Evolutionary conservation across 2,888 invertebrate genomes (phyloP), one percentile per base, ranked within the genome.

Genomic region (Crioceris asparagi): DNA sequence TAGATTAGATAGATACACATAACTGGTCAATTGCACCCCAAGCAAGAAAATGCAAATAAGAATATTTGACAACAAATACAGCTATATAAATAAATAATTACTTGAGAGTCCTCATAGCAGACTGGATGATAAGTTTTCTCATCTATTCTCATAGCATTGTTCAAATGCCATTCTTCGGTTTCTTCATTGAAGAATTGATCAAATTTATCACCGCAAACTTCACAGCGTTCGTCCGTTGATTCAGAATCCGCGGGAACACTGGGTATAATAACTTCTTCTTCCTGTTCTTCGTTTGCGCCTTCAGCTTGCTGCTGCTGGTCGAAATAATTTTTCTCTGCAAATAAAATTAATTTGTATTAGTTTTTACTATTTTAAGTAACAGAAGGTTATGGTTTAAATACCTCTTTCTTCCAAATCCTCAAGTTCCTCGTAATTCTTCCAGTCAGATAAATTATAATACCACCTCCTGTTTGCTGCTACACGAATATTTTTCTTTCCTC

Each of bases 151-250:
- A 86, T 70, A 0, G 94, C 90, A 59, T 88, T 83, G 44, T 82
- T 68, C 17, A 97, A 70, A 59, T 93, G 90, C 98, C 98, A 99
- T 60, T 92, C 94, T 62, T 99, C 98, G 48, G 82, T 79, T 54
- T 98, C 97, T 65, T 97, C 92, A 61, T 94, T 86, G 69, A 87
- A 98, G 69, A 90, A 94, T 63, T 90, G 86, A 49, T 92, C 86
- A 67, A 98, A 96, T 46, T 74, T 72, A 67, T 98, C 97, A 10
- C 83, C 80, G 65, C 97, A 98, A 35, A 94, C 82, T 46, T 83
- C 83, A 65, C 97, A 97, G 27, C 43, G 63, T 34, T 75, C 74
- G 52, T 78, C 72, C 6, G 75, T 74, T 41, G 79, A 76, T 25
- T 75, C 71, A 1, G 69, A 61, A 37, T 74, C 75, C 1, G 83